Evolutionary conservation across 2,113 vertebrate species (phyloP), one percentile per base, ranked within the genome.

Genomic region (Urocynchramus pylzowi): DNA sequence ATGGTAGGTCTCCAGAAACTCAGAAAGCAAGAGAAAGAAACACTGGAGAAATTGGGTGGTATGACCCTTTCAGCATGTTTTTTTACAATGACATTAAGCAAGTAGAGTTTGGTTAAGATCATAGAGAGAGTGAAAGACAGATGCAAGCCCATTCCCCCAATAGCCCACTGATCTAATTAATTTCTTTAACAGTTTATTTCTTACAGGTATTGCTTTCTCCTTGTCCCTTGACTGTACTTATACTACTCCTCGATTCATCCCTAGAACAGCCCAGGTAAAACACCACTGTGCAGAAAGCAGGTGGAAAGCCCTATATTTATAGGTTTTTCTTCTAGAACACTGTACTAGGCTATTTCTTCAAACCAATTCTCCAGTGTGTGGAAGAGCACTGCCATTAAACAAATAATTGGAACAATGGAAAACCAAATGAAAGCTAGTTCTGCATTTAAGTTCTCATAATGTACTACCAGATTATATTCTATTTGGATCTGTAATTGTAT

Each of bases 341-440:
- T 52, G 17, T 31, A 92, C 20, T 11, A 65, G 33, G 18, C 4
- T 84, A 39, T 53, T 90, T 69, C 59, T 78, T 78, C 54, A 80
- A 78, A 81, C 9, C 1, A 1, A 23, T 70, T 84, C 15, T 76
- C 63, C 39, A 87, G 8, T 0, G 0, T 8, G 6, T 24, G 28
- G 60, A 78, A n/a, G 6, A 70, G 16, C 8, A 57, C 28, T 67
- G 68, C 33, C 50, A 82, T 39, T 70, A 74, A 56, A 81, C 16
- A 54, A 84, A 42, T 49, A 92, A 84, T 4, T 37, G 35, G 20
- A 73, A 77, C 10, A 89, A 21, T 1, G 1, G 20, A 64, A 68
- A 84, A 76, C 18, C 16, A 63, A 79, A 53, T 14, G 16, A 63
- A 71, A 91, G 12, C 10, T 27, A 77, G n/a, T 41, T 70, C 47